These are phyloP conservation scores for Colistium nudipinnis DNA, from an alignment of 2,113 vertebrate species.

Conservation along the genomic window DNA sequence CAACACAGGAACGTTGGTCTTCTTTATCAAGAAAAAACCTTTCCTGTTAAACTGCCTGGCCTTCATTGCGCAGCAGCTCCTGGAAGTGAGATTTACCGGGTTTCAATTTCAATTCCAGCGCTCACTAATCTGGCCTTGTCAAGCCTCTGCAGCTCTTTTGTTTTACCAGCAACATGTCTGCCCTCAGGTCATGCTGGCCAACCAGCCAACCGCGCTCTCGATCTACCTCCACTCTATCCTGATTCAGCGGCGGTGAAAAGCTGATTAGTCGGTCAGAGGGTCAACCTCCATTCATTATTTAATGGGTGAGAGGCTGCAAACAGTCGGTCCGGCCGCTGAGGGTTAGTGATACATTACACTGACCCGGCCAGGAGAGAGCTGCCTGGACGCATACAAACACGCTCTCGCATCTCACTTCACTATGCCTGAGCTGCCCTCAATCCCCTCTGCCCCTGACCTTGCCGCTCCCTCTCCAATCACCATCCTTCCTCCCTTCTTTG, in stretches of 20 bases:
- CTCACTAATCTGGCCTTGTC: constrained; percentile 56
- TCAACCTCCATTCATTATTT: constrained; percentile 82
- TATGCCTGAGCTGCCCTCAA: constrained; percentile 61
- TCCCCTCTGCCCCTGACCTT: constrained; percentile 66
- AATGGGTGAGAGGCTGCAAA: constrained; percentile 77
- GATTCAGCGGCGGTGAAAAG: constrained; percentile 69
- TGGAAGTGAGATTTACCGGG: constrained; percentile 54
- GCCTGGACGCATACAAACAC: constrained; percentile 71
- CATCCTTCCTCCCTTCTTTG: constrained; percentile 50
- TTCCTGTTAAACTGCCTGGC: constrained; percentile 35
- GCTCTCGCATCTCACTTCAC: constrained; percentile 65
- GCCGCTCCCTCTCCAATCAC: constrained; percentile 54
- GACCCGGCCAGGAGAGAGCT: constrained; percentile 71
- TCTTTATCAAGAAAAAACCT: constrained; percentile 50
- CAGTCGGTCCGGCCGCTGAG: constrained; percentile 62
- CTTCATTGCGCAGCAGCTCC: constrained; percentile 56
- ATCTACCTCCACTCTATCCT: constrained; percentile 56
- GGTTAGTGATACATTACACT: constrained; percentile 75
- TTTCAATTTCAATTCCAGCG: constrained; percentile 62
- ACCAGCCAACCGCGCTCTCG: constrained; percentile 40
- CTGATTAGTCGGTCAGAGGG: constrained; percentile 79
- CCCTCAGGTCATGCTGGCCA: constrained; percentile 30
- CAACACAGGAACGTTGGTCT: constrained; percentile 36
- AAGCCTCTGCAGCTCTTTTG: constrained; percentile 36
- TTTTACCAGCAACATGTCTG: constrained; percentile 52